These are phyloP conservation scores for Solen grandis DNA, from an alignment of 1,140 invertebrate species.

Conservation along the genomic window DNA sequence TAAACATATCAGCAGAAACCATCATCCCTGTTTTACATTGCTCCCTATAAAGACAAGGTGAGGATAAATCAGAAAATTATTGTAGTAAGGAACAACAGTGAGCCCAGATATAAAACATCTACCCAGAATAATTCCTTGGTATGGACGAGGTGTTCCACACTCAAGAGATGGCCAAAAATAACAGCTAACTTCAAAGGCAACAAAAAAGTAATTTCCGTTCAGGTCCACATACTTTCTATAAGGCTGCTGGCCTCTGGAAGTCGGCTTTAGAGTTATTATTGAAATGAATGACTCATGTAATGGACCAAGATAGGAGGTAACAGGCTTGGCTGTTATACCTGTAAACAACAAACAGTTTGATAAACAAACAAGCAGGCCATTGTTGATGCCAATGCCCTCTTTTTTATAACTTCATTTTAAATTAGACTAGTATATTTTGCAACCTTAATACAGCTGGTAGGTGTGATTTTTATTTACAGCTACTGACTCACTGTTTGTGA, in stretches of 20 bases:
- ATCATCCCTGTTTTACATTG: not conserved
- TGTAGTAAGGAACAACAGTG: not conserved
- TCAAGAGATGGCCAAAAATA: slow-evolving; percentile 6
- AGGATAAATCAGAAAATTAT: slow-evolving; percentile 15
- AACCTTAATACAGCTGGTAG: too few relatives aligned
- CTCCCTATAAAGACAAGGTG: not conserved
- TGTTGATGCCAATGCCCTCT: too few relatives aligned
- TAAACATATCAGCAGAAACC: not conserved
- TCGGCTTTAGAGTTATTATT: not conserved
- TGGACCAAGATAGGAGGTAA: not conserved
- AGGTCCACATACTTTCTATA: slow-evolving; percentile 13
- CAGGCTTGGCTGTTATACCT: not conserved
- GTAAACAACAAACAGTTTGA: too few relatives aligned
- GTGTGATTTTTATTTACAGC: too few relatives aligned
- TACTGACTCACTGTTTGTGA: too few relatives aligned
- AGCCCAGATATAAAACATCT: slow-evolving; percentile 11
- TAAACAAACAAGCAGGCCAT: too few relatives aligned
- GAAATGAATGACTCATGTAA: not conserved
- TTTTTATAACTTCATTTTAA: too few relatives aligned
- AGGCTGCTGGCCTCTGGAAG: not conserved
- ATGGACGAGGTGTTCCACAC: slow-evolving; percentile 13
- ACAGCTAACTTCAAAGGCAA: slow-evolving; percentile 27
- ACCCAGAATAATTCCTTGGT: not conserved
- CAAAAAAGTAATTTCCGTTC: slow-evolving; percentile 14
- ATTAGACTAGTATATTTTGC: too few relatives aligned